Conservation (phyloP, 2,797 vertebrate species). For the Prionace glauca region DNA sequence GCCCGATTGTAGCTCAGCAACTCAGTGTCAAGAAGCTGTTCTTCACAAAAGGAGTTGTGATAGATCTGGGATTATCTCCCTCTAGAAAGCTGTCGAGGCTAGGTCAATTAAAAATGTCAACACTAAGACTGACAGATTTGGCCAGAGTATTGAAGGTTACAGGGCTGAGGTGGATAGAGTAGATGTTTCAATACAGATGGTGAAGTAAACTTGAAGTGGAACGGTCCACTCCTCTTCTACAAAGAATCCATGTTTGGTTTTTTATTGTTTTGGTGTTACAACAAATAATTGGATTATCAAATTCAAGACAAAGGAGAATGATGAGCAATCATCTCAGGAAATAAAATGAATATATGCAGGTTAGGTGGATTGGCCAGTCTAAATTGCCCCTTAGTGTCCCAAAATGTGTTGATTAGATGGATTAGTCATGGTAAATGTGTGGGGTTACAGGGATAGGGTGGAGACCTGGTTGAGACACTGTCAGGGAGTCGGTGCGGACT, state of each 20-base stretch:
- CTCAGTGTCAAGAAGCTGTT: not conserved
- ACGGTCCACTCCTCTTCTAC: not conserved
- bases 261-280: not conserved
- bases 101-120: not conserved
- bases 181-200: not conserved
- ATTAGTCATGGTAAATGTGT: too few relatives aligned
- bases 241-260: not conserved
- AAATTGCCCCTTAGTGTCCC: too few relatives aligned
- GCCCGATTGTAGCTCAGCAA: not conserved
- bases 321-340: not conserved
- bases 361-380: too few relatives aligned
- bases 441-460: too few relatives aligned
- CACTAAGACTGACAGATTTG: not conserved
- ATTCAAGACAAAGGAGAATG: not conserved
- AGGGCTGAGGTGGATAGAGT: not conserved
- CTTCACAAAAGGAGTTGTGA: not conserved
- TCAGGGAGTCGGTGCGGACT: too few relatives aligned
- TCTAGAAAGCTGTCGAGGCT: not conserved
- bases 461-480: too few relatives aligned
- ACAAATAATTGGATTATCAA: not conserved
- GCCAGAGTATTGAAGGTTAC: not conserved
- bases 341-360: not conserved
- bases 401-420: too few relatives aligned
- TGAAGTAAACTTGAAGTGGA: not conserved
- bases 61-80: not conserved